Percentiles rank a stretch among this genome's conserved stretches.
These are phyloP conservation scores for Epizoanthus scotinus DNA, from an alignment of 92 coral and sea anemone species.

Conservation along the genomic window DNA sequence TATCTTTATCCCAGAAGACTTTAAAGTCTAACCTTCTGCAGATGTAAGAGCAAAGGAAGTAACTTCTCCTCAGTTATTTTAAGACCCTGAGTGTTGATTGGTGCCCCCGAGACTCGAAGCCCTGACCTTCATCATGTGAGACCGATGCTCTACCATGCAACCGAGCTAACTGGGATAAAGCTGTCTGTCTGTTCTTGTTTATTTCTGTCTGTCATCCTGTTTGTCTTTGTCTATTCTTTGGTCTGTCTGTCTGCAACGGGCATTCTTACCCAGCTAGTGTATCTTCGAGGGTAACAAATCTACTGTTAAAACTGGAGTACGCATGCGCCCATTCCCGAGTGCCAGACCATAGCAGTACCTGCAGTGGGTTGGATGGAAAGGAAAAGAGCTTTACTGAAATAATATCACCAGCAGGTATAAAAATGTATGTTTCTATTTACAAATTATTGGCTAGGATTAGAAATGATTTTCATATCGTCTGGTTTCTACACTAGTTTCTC, in stretches of 20 bases:
- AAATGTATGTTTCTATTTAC: no score
- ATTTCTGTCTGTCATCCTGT: no score
- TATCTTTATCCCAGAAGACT: no score
- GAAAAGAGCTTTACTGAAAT: not conserved
- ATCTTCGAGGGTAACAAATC: conserved; percentile 88
- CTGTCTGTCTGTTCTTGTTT: not conserved
- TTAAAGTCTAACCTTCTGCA: no score
- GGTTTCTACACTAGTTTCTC: not conserved
- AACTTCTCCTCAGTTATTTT: no score
- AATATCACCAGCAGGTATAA: not conserved
- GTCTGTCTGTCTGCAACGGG: not conserved
- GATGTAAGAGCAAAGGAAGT: no score
- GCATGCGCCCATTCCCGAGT: conserved; percentile 90
- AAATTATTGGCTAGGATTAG: no score
- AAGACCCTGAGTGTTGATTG: no score
- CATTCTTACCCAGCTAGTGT: conserved; percentile 88
- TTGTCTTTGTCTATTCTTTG: not conserved
- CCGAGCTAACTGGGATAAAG: no score
- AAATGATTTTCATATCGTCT: not conserved
- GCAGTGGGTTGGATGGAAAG: not conserved
- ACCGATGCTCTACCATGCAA: no score
- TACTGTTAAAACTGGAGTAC: conserved; percentile 73
- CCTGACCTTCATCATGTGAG: no score
- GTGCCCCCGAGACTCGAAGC: no score
- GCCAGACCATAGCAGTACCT: conserved; percentile 99